Percentiles rank a stretch among this genome's conserved stretches.
Conservation (phyloP, 37 sponge, comb jelly and placozoan species). For the Cliona cf. orientalis region DNA sequence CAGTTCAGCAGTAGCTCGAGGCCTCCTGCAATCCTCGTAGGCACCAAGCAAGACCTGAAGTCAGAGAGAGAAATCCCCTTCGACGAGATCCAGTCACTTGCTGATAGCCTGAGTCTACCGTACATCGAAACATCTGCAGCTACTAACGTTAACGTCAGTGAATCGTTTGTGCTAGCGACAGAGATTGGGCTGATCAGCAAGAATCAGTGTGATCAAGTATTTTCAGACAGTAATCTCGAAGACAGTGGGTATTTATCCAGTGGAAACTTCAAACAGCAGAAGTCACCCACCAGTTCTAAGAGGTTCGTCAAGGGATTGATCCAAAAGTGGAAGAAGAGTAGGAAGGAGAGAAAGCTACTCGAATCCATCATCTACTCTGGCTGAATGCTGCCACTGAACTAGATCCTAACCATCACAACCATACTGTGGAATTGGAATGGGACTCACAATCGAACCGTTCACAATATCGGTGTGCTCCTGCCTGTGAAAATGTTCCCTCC, state of each 20-base stretch:
- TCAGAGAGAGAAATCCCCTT: slow-evolving; percentile 14
- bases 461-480: no score
- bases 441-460: no score
- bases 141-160: neutral
- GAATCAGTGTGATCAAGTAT: neutral
- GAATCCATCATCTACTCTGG: no score
- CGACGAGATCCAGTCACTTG: slow-evolving; percentile 12
- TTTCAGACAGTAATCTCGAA: neutral
- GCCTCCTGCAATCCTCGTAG: slow-evolving; percentile 35
- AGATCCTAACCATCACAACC: no score
- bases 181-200: neutral
- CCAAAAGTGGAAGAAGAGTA: neutral
- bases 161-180: slow-evolving; percentile 1
- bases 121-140: slow-evolving; percentile 61
- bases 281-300: neutral
- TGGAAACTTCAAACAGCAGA: neutral
- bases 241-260: neutral
- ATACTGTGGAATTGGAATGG: no score
- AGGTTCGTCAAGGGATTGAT: slow-evolving; percentile 5
- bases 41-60: slow-evolving; percentile 43
- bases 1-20: neutral
- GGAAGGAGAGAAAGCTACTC: slow-evolving; percentile 1
- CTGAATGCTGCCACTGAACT: no score
- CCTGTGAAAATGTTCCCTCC: no score
- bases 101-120: slow-evolving; percentile 22